Base-by-base conservation (phyloP, 2,888 invertebrate genomes). In the Tillus elongatus region DNA sequence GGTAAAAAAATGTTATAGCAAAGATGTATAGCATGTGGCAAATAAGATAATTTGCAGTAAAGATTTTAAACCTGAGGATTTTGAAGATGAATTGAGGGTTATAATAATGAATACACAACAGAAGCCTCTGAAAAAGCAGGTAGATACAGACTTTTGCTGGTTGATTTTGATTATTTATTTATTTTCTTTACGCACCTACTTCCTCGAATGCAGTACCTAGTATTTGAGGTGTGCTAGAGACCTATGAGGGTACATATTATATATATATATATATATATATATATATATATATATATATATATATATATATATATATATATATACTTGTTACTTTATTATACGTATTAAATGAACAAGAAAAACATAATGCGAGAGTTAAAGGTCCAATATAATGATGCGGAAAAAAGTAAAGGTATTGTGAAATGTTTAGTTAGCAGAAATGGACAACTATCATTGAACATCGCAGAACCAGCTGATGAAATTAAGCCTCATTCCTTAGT, bases 81-180 rank as follows among this genome's bases (percentile, higher is more conserved):
- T 29, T 29, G 30, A 29, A 9, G 30, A 29, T 11, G 30, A 11
- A 11, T 29, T 29, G 30, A 4, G 11, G 6, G 30, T 10, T 29
- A 11, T 4, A 29, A 4, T 29, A 9, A 4, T 29, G n/a, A 29
- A 29, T 8, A 9, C 11, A 29, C 8, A 6, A 8, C 30, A 4
- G n/a, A 29, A 29, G 11, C 8, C 6, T 29, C 11, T 29, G 8
- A 29, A 29, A 29, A 29, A 29, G n/a, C n/a, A 29, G n/a, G n/a
- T 10, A 9, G 30, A 10, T 29, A 11, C 8, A 10, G 11, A 29
- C n/a, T 8, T 8, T 8, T n/a, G n/a, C n/a, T n/a, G n/a, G n/a
- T 11, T 29, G 24, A 19, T 19, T 19, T 19, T 19, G 6, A 19
- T 19, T 19, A n/a, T 19, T 8, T n/a, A 8, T 19, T 8, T 19